phyloP scores from a whole-genome alignment of 2,113 vertebrate species.

The Oceanites oceanicus region DNA sequence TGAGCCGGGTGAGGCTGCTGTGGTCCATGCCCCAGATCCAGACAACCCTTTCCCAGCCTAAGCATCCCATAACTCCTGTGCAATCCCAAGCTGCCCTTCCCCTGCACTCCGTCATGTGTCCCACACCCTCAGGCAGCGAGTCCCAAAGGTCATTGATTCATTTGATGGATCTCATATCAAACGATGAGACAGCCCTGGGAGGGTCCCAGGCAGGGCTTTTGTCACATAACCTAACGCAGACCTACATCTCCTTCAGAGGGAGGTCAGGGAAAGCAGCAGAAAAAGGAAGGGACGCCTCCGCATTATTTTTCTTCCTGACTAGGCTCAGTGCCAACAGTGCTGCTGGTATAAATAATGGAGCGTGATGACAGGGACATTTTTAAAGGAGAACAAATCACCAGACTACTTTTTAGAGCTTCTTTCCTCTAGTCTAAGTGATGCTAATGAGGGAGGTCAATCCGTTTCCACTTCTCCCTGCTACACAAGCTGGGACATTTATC shows the following conservation, averaged over 20 bases:
- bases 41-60: background rate
- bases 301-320: background rate
- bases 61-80: background rate
- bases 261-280: background rate
- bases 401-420: background rate
- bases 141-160: background rate
- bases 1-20: background rate
- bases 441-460: conserved; percentile 22
- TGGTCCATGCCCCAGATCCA: background rate
- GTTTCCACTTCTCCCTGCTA: background rate
- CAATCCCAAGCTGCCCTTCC: background rate
- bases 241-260: background rate
- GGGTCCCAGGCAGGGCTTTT: background rate
- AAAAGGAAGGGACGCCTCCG: background rate
- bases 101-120: background rate
- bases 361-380: conserved; percentile 18
- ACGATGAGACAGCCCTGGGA: background rate
- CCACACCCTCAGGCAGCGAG: background rate
- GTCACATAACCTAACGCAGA: background rate
- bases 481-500: background rate
- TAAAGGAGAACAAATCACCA: conserved; percentile 37
- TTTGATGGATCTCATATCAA: background rate
- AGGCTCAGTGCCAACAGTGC: conserved; percentile 8
- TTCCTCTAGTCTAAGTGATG: background rate
- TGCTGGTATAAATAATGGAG: conserved; percentile 18